Evolutionary conservation across 2,113 vertebrate species (phyloP).

Genomic region (Cyanistes caeruleus): DNA sequence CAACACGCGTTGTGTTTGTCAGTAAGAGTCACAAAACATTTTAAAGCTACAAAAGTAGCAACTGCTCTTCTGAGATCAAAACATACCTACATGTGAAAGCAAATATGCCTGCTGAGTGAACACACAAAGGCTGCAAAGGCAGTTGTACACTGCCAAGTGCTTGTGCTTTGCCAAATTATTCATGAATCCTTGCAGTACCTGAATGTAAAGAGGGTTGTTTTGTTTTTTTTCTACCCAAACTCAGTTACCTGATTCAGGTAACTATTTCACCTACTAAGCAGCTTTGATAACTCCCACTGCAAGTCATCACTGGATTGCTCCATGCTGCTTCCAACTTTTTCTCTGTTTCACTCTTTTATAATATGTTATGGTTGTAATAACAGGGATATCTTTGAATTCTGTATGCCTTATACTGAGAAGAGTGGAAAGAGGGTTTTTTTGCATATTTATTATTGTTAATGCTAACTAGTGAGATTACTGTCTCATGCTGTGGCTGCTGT

Average conservation of each 20-base stretch:
- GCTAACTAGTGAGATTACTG: background rate
- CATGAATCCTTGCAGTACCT: background rate
- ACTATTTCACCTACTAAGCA: background rate
- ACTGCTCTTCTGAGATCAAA: background rate
- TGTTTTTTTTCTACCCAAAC: background rate
- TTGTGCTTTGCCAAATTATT: background rate
- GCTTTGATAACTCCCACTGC: background rate
- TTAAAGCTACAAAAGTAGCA: background rate
- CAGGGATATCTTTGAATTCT: background rate
- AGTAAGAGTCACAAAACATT: background rate
- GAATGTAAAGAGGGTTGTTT: background rate
- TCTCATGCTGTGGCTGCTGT: background rate
- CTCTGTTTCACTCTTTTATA: background rate
- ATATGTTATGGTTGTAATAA: background rate
- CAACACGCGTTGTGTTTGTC: background rate
- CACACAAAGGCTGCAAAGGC: background rate
- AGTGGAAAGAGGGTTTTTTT: background rate
- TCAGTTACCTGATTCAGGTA: background rate
- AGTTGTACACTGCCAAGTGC: rapidly evolving
- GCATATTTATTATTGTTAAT: background rate
- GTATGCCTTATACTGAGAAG: background rate
- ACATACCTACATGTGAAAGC: background rate
- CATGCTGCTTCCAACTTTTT: background rate
- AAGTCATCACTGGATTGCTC: background rate
- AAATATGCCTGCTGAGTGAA: background rate